A percentile compares a stretch with the other conserved stretches of the same genome.
phyloP scores from a whole-genome alignment of 1,140 invertebrate species.

The Bombus confusus region DNA sequence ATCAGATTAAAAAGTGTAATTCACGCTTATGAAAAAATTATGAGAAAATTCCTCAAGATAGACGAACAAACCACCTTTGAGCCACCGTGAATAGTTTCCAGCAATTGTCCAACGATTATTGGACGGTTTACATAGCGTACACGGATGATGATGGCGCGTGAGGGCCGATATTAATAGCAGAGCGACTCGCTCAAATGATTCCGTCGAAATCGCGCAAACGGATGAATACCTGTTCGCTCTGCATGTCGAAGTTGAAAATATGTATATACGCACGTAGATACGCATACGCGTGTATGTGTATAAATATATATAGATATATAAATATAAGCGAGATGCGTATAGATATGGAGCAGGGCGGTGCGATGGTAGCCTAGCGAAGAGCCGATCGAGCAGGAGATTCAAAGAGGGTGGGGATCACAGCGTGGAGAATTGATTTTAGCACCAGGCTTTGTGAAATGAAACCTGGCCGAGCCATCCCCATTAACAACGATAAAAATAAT shows the following conservation, averaged over 20 bases:
- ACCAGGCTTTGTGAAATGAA: conserved; percentile 80
- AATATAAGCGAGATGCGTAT: conserved; percentile 25
- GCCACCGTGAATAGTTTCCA: background rate
- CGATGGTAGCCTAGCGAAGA: conserved; percentile 45
- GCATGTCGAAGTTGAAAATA: conserved; percentile 17
- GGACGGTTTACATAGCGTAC: conserved; percentile 29
- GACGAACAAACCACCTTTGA: background rate
- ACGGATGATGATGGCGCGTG: conserved; percentile 19
- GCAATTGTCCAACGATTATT: conserved; percentile 33
- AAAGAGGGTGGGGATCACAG: conserved; percentile 31
- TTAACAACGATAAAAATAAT: conserved; percentile 82
- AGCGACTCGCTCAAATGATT: conserved; percentile 50
- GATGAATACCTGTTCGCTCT: conserved; percentile 26
- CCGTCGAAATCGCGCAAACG: conserved; percentile 41
- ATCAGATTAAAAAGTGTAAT: background rate
- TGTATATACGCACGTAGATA: background rate
- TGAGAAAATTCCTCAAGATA: background rate
- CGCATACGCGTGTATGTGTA: background rate
- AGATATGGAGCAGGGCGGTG: conserved; percentile 11
- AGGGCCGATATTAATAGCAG: conserved; percentile 53
- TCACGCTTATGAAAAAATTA: background rate
- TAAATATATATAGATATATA: conserved; percentile 19
- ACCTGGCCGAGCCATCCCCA: conserved; percentile 76
- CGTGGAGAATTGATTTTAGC: conserved; percentile 80
- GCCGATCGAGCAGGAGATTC: conserved; percentile 49